Percentiles rank a stretch among this genome's conserved stretches.
Evolutionary conservation across 2,113 vertebrate genomes (phyloP).

Genomic region (Spermophilus dauricus): DNA sequence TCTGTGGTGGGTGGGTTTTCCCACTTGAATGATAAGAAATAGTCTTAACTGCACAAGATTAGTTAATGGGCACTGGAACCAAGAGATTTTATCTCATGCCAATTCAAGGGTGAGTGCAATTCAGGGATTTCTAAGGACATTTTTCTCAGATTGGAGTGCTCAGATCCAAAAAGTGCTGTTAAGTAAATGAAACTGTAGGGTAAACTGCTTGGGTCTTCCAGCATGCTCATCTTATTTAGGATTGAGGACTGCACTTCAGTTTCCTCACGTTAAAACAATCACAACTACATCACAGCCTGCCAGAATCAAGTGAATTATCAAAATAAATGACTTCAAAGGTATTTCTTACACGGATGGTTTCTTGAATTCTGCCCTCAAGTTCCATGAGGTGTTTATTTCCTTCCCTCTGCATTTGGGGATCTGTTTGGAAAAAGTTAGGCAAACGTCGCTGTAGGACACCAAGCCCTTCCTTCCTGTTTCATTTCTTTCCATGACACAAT

Average conservation of each 20-base stretch:
- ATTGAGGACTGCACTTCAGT: not conserved
- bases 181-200: not conserved
- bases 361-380: not conserved
- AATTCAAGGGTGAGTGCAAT: not conserved
- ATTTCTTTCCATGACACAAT: not conserved
- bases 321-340: conserved; percentile 8
- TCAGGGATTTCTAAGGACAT: not conserved
- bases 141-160: not conserved
- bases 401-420: not conserved
- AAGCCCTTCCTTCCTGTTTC: not conserved
- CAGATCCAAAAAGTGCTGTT: not conserved
- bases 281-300: not conserved
- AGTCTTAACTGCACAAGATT: not conserved
- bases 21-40: not conserved
- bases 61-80: not conserved
- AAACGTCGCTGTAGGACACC: not conserved
- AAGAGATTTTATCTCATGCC: not conserved
- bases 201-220: not conserved
- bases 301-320: conserved; percentile 22
- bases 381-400: not conserved
- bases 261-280: not conserved
- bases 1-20: not conserved
- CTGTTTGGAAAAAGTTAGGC: not conserved
- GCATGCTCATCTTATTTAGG: not conserved
- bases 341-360: not conserved